Evolutionary conservation across 1,140 invertebrate species (phyloP), one percentile per base, ranked within the genome.

Genomic region (Nylanderia fulva): DNA sequence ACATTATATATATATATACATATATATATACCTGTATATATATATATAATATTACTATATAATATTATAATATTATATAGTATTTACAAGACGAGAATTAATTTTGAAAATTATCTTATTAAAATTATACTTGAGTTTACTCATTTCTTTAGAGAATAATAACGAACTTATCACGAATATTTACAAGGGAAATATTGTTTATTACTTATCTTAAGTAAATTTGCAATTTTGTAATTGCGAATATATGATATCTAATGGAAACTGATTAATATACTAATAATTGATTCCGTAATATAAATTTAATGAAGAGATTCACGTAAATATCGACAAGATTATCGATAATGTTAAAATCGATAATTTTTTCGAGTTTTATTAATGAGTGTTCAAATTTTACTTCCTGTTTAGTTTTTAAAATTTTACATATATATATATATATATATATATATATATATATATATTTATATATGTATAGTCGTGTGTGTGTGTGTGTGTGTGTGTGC

Each of bases 381-480:
- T 80, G 33, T 69, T 69, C 2, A 69, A 56, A 42, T 27, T 15
- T 21, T 64, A 77, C 18, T n/a, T 52, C 13, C 15, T 33, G 4
- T 48, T 52, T 56, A 33, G 8, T 27, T 45, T 58, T 42, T 71
- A n/a, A 36, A 29, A 72, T 58, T 9, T 27, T 60, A 2, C 29
- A 82, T 8, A 24, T 1, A 79, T 56, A 24, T 33, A 33, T 56
- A 56, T 21, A 5, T 33, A 33, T 33, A 15, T 68, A 42, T 36
- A 64, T 64, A 68, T 42, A 72, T 18, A 27, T 52, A 45, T 29
- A 52, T 71, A 71, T 21, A 69, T 58, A 18, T 29, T 29, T 36
- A 69, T 77, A 36, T 54, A 52, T 39, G 39, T 61, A 33, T 75
- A 45, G 74, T 69, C 8, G 5, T 68, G 24, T 36, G 39, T 64